Evolutionary conservation across 2,113 vertebrate species (phyloP).

Genomic region (Apus apus): DNA sequence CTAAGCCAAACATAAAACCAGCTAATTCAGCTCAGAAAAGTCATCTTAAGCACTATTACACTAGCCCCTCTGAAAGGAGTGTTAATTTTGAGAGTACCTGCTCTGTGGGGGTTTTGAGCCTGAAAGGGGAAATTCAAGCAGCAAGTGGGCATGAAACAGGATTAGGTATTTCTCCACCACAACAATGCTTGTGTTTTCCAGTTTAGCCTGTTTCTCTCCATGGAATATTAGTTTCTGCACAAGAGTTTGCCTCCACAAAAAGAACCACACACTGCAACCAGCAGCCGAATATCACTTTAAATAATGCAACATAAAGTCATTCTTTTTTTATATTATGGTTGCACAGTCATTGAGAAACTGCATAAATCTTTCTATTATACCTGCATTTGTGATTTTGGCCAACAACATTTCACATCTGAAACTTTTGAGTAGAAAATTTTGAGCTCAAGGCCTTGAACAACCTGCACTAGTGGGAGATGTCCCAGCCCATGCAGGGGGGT

Average conservation of each 20-base stretch:
- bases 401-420: background rate
- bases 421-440: background rate
- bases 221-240: background rate
- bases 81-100: conserved; percentile 16
- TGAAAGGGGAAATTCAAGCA: conserved; percentile 11
- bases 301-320: background rate
- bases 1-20: conserved; percentile 9
- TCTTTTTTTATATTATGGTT: background rate
- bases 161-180: background rate
- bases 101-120: background rate
- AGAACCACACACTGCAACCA: background rate
- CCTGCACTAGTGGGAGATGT: too few species aligned
- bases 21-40: conserved; percentile 26
- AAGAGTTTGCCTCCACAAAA: background rate
- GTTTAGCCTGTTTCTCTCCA: background rate
- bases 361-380: background rate
- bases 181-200: background rate
- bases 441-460: background rate
- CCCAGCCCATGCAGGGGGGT: too few species aligned
- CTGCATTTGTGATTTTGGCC: background rate
- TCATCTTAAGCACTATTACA: background rate
- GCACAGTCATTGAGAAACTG: background rate
- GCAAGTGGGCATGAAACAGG: conserved; percentile 24
- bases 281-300: background rate
- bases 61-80: background rate